phyloP scores from a whole-genome alignment of 2,888 invertebrate species.

The Yponomeuta cagnagella region DNA sequence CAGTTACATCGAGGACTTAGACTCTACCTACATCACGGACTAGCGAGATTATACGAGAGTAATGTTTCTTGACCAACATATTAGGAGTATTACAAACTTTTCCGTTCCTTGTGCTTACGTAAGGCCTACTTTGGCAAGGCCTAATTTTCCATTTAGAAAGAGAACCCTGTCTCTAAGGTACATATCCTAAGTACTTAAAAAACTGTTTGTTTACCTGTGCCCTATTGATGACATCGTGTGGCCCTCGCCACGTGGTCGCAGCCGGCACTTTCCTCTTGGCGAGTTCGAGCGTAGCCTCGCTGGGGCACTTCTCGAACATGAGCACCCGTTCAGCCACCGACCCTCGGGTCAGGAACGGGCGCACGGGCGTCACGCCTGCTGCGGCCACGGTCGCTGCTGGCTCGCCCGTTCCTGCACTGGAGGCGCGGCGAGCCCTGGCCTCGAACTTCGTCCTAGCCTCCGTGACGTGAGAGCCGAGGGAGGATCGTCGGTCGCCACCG shows the following conservation, averaged over 20 bases:
- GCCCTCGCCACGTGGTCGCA: slow-evolving; percentile 74
- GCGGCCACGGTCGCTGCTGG: slow-evolving; percentile 40
- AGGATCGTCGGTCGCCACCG: slow-evolving; percentile 57
- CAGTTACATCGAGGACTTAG: too few species aligned
- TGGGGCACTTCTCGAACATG: slow-evolving; percentile 93
- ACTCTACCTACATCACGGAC: too few species aligned
- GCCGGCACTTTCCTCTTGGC: slow-evolving; percentile 77
- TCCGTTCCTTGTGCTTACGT: too few species aligned
- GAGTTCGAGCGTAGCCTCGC: slow-evolving; percentile 81
- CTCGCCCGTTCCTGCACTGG: slow-evolving; percentile 61
- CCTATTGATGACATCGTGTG: slow-evolving; percentile 72
- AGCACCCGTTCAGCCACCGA: slow-evolving; percentile 93
- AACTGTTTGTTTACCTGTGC: slow-evolving; percentile 62
- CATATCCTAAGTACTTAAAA: background rate
- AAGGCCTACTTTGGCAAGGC: too few species aligned
- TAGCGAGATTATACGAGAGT: too few species aligned
- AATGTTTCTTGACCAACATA: too few species aligned
- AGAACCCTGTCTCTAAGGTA: background rate
- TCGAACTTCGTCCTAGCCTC: slow-evolving; percentile 70
- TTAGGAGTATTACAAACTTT: too few species aligned
- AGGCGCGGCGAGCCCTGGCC: slow-evolving; percentile 67
- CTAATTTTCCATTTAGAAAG: too few species aligned
- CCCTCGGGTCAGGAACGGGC: slow-evolving; percentile 90
- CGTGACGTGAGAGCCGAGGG: slow-evolving; percentile 67
- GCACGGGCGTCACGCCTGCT: slow-evolving; percentile 77